Conservation (phyloP, 2,113 vertebrate genomes). For the Nothobranchius furzeri region DNA sequence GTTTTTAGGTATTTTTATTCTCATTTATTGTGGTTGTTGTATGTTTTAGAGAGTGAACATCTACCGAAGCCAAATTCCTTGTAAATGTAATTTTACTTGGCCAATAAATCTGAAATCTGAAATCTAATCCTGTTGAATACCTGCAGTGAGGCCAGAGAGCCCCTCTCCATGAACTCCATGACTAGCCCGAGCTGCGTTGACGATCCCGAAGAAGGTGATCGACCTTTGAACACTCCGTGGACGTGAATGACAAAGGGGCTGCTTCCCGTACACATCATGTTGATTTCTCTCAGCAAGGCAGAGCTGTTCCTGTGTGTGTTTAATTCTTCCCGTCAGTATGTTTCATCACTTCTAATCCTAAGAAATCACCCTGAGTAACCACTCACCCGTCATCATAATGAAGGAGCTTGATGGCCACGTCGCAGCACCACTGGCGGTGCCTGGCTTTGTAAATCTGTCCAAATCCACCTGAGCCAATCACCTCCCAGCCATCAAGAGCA, state of each 20-base stretch:
- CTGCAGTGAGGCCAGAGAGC: slow-evolving; percentile 78
- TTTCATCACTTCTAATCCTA: background rate
- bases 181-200: slow-evolving; percentile 71
- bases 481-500: slow-evolving; percentile 45
- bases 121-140: slow-evolving; percentile 18
- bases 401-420: slow-evolving; percentile 68
- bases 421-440: slow-evolving; percentile 53
- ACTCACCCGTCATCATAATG: slow-evolving; percentile 64
- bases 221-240: slow-evolving; percentile 63
- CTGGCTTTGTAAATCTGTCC: slow-evolving; percentile 73
- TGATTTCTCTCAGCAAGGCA: slow-evolving; percentile 59
- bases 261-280: slow-evolving; percentile 67
- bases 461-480: slow-evolving; percentile 75
- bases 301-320: slow-evolving; percentile 38
- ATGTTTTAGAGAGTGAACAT: no score
- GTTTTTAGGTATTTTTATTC: no score
- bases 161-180: slow-evolving; percentile 83
- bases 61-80: no score
- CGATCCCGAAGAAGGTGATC: fast-evolving
- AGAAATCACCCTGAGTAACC: background rate
- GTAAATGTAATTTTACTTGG: no score
- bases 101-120: no score
- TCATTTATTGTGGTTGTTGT: no score
- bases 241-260: slow-evolving; percentile 68
- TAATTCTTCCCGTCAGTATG: background rate